Conservation (phyloP, 30 jellyfish, hydroid and myxozoan species). For the Rhopilema esculentum region DNA sequence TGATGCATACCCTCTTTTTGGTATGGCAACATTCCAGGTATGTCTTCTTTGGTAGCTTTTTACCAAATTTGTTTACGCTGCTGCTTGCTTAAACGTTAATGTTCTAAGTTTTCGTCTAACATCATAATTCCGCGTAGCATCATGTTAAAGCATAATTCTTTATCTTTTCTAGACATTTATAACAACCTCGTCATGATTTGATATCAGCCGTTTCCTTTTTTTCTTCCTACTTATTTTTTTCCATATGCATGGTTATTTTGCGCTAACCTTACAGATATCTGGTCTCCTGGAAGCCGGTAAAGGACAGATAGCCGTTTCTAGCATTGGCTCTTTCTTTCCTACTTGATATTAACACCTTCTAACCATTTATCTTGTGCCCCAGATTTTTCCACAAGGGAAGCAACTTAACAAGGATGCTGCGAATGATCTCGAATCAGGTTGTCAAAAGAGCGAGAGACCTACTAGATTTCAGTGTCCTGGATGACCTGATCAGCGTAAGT, state of each 20-base stretch:
- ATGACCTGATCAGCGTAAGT: constrained; percentile 74
- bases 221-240: neutral
- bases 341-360: neutral
- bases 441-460: constrained; percentile 70
- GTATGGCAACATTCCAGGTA: constrained; percentile 90
- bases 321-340: neutral
- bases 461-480: constrained; percentile 60
- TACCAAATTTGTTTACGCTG: neutral
- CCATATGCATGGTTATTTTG: no score
- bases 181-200: no score
- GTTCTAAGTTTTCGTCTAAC: no score
- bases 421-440: constrained; percentile 78
- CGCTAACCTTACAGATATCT: no score
- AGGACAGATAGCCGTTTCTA: neutral
- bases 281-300: no score
- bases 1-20: constrained; percentile 76
- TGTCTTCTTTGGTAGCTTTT: neutral
- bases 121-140: no score
- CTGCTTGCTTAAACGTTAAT: neutral
- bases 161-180: no score
- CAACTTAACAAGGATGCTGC: constrained; percentile 62
- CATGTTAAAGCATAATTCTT: no score
- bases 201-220: neutral
- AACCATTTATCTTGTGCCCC: neutral
- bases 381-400: constrained; percentile 70